Conservation (phyloP, 2,888 invertebrate genomes). For the Suillia variegata region DNA sequence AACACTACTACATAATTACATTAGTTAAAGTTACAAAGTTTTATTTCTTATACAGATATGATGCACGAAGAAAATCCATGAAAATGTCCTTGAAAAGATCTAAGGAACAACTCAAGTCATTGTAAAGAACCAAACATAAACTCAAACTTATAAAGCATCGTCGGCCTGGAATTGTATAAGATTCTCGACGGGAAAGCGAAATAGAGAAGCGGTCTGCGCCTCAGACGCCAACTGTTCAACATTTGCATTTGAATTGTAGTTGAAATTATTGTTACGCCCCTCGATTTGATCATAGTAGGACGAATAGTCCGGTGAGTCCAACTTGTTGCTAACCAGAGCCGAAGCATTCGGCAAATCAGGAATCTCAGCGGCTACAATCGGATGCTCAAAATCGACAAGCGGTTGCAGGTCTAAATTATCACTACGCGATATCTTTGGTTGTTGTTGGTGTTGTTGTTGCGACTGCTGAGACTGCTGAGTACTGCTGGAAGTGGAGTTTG, state of each 20-base stretch:
- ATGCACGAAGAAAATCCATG: no score
- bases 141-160: conserved; percentile 47
- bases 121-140: no score
- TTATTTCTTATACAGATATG: no score
- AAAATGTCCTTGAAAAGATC: no score
- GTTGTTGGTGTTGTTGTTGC: conserved; percentile 12
- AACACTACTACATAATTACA: no score
- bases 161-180: conserved; percentile 57
- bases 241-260: conserved; percentile 36
- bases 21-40: no score
- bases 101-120: no score
- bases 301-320: conserved; percentile 26
- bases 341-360: conserved; percentile 40
- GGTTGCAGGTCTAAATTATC: conserved; percentile 37
- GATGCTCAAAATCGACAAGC: conserved; percentile 53
- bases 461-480: conserved; percentile 14
- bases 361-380: conserved; percentile 49
- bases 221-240: conserved; percentile 53
- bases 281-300: conserved; percentile 27
- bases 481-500: not conserved
- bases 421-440: conserved; percentile 43
- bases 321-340: conserved; percentile 34
- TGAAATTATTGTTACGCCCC: conserved; percentile 35
- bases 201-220: conserved; percentile 53
- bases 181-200: conserved; percentile 58